phyloP scores from a whole-genome alignment of 2,888 invertebrate species.

The Chydorus sphaericus region DNA sequence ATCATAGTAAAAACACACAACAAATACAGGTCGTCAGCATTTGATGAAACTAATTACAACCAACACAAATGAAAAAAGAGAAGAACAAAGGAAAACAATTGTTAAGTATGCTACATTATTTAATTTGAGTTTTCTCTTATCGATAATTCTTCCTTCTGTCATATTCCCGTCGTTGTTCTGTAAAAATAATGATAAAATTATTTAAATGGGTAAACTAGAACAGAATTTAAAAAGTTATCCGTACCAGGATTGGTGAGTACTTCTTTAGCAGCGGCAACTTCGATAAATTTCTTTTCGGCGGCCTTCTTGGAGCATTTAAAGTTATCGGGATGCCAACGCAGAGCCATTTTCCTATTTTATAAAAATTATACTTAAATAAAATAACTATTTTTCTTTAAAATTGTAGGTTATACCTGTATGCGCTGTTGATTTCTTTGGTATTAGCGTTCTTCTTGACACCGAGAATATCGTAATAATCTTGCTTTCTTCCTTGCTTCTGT shows the following conservation, averaged over 20 bases:
- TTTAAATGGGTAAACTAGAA: neutral
- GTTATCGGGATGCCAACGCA: conserved; percentile 98
- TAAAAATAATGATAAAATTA: conserved; percentile 25
- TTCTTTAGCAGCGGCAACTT: conserved; percentile 97
- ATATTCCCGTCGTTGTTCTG: conserved; percentile 84
- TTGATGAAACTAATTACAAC: too few species aligned
- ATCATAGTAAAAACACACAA: too few species aligned
- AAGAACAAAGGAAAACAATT: too few species aligned
- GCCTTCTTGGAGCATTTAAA: conserved; percentile 63
- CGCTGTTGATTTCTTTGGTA: conserved; percentile 87
- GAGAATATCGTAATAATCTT: conserved; percentile 96
- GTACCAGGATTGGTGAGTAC: conserved; percentile 51
- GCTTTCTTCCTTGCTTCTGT: conserved; percentile 77
- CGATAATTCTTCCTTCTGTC: conserved; percentile 93
- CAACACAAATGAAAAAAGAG: too few species aligned
- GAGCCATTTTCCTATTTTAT: conserved; percentile 67
- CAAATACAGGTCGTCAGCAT: too few species aligned
- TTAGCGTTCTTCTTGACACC: conserved; percentile 77
- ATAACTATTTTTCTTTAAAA: neutral
- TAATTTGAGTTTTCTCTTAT: conserved; percentile 66
- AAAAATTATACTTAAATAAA: neutral
- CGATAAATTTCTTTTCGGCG: conserved; percentile 95
- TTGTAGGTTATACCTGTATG: conserved; percentile 50
- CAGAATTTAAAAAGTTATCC: conserved; percentile 9
- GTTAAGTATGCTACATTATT: too few species aligned